These are phyloP conservation scores for Lonchura striata DNA, from an alignment of 2,113 vertebrate species.

Conservation along the genomic window DNA sequence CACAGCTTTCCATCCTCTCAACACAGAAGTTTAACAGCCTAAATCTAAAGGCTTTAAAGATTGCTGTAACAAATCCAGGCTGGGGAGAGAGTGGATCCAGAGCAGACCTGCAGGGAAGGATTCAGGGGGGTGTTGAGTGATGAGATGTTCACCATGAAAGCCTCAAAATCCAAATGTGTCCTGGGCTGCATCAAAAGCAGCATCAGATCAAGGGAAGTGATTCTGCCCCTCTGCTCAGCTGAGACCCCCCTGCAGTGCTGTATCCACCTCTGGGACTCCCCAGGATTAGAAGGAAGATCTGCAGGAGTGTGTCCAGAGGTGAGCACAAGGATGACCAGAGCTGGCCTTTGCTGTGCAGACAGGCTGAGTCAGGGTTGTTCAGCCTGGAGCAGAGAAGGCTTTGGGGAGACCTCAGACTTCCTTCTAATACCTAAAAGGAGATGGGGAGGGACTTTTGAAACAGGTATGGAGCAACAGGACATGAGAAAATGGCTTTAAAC, in stretches of 20 bases:
- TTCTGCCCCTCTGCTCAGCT: neutral
- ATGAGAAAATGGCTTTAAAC: neutral
- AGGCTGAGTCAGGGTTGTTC: neutral
- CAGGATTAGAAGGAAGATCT: neutral
- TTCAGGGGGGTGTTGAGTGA: neutral
- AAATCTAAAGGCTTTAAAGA: neutral
- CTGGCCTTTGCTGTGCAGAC: neutral
- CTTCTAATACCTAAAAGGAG: neutral
- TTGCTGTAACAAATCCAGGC: neutral
- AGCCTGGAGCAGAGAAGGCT: neutral
- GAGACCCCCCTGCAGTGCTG: neutral
- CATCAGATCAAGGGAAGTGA: neutral
- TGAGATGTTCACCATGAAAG: neutral
- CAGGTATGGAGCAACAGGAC: neutral
- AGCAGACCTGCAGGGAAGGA: neutral
- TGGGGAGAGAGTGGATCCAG: neutral
- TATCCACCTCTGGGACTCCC: neutral
- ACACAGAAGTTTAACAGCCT: neutral
- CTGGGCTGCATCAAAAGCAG: neutral
- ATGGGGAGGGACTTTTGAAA: neutral
- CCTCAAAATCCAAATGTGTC: neutral
- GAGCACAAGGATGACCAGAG: neutral
- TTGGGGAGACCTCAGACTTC: neutral
- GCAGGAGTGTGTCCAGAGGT: neutral
- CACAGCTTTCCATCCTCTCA: neutral